Evolutionary conservation across 2,888 invertebrate species (phyloP).

Genomic region (Cephus nigrinus): DNA sequence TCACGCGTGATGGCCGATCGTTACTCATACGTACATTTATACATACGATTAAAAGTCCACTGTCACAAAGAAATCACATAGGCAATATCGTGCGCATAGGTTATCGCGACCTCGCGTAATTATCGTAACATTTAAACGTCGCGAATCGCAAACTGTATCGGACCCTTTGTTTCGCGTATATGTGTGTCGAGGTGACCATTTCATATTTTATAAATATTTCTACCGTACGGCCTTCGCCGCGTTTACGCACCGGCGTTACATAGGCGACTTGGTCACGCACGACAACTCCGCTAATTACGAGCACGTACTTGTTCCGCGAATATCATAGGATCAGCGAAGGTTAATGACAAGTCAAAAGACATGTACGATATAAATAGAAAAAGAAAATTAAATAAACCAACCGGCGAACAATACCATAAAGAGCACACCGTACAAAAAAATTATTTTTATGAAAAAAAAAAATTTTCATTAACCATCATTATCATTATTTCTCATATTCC

Average conservation of each 20-base stretch:
- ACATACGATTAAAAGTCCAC: background rate
- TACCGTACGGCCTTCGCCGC: conserved; percentile 24
- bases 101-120: conserved; percentile 3
- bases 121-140: conserved; percentile 3
- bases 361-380: conserved; percentile 5
- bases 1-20: background rate
- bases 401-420: no score
- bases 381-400: background rate
- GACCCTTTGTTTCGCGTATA: conserved; percentile 27
- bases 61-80: background rate
- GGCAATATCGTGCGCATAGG: background rate
- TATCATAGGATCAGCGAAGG: background rate
- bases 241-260: conserved; percentile 11
- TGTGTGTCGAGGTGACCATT: conserved; percentile 35
- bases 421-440: no score
- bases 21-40: background rate
- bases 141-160: conserved; percentile 24
- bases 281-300: conserved; percentile 17
- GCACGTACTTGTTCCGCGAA: background rate
- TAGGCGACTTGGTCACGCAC: conserved; percentile 23
- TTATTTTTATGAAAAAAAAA: background rate
- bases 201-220: conserved; percentile 32
- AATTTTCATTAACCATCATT: background rate
- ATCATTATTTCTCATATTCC: background rate
- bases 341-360: background rate